phyloP scores from a whole-genome alignment of 2,888 invertebrate species.

The Neelides folsomi region DNA sequence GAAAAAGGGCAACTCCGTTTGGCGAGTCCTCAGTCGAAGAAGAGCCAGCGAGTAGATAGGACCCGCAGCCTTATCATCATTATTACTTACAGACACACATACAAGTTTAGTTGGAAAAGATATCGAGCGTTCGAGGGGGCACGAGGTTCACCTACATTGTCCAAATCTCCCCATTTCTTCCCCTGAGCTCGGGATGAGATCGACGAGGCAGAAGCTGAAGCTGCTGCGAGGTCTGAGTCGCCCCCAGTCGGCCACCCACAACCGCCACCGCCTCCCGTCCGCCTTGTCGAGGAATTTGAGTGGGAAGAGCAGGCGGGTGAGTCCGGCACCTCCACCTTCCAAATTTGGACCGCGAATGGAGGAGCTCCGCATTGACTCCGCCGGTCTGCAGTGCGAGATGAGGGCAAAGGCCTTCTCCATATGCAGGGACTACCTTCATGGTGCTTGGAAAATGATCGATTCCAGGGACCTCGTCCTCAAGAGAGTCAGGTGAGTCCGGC shows the following conservation, averaged over 20 bases:
- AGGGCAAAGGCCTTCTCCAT: conserved; percentile 67
- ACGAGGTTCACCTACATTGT: no score
- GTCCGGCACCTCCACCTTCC: not conserved
- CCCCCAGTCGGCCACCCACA: conserved; percentile 11
- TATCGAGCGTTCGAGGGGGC: no score
- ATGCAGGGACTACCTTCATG: conserved; percentile 77
- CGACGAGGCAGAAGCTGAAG: conserved; percentile 31
- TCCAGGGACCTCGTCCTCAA: conserved; percentile 63
- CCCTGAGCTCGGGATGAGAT: conserved; percentile 21
- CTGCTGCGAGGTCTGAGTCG: conserved; percentile 32
- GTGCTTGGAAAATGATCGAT: conserved; percentile 75
- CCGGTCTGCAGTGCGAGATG: conserved; percentile 48
- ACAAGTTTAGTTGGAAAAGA: no score
- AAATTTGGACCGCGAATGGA: conserved; percentile 11
- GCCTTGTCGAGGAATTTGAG: not conserved
- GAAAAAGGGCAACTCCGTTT: no score
- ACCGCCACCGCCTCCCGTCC: conserved; percentile 4
- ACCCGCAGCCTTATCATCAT: no score
- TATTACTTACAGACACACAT: no score
- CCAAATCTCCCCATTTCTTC: no score
- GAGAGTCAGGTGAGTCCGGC: conserved; percentile 60
- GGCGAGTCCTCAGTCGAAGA: no score
- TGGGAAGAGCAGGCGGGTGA: no score
- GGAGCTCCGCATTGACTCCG: conserved; percentile 18
- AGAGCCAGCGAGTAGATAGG: no score